A percentile compares a stretch with the other conserved stretches of the same genome.
These are phyloP conservation scores for Lathronympha strigana DNA, from an alignment of 2,888 invertebrate genomes.

Conservation along the genomic window DNA sequence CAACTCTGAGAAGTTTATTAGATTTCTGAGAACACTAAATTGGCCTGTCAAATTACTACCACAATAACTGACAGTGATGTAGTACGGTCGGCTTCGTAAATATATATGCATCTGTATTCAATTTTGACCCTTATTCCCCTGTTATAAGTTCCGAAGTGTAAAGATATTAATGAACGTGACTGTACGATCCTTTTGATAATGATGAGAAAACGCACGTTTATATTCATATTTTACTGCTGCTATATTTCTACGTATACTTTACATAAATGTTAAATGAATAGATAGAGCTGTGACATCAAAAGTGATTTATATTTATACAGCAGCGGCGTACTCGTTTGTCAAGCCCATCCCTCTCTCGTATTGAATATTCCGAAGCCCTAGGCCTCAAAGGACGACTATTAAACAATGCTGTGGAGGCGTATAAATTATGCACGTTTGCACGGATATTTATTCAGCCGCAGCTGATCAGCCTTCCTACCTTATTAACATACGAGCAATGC, in stretches of 20 bases:
- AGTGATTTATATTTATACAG: not conserved
- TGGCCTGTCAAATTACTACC: not conserved
- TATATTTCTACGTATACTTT: too few species aligned
- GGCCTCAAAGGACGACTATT: constrained; percentile 44
- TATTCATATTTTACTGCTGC: not conserved
- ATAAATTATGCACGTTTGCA: constrained; percentile 50
- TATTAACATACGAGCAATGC: constrained; percentile 56
- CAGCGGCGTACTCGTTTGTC: not conserved
- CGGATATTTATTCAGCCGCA: constrained; percentile 65
- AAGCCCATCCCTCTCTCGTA: not conserved
- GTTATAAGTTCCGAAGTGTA: too few species aligned
- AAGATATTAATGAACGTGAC: too few species aligned
- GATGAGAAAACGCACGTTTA: not conserved
- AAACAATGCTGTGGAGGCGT: constrained; percentile 56
- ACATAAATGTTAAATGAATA: constrained; percentile 1
- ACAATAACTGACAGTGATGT: not conserved
- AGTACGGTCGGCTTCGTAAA: not conserved
- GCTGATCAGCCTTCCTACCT: constrained; percentile 62
- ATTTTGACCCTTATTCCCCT: too few species aligned
- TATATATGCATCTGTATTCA: too few species aligned
- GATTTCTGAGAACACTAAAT: constrained; percentile 5
- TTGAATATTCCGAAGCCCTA: constrained; percentile 39
- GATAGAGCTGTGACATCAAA: not conserved
- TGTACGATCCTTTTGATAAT: not conserved
- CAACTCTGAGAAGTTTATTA: not conserved